Base-by-base conservation (phyloP, 1,140 invertebrate genomes). In the Trypoxylus dichotomus region DNA sequence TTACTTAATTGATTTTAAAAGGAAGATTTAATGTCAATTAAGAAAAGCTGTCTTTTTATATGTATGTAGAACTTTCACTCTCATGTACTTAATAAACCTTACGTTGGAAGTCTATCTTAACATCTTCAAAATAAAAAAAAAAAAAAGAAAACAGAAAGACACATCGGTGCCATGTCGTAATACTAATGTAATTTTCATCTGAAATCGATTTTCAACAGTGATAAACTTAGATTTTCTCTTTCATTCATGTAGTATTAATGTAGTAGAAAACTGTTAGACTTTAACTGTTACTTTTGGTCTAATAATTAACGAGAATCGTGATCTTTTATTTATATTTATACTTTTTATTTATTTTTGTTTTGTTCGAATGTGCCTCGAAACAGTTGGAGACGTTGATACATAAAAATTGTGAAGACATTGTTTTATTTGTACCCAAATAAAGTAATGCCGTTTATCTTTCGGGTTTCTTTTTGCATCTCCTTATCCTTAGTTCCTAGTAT, bases 11-110 rank as follows among this genome's bases (percentile, higher is more conserved):
- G 41, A 75, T 73, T 79, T 76, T 41, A 78, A 73, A 79, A 73
- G 63, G 71, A 79, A 79, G 60, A 60, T 80, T 77, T 80, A 43
- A 77, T 77, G 78, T 80, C 79, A 80, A 80, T 80, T 80, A 80
- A 79, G 60, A 54, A 79, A 76, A 77, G 47, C 75, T 32, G 25
- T 68, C 43, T 71, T 79, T 79, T 77, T 77, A 42, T 79, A 25
- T 68, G 21, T 68, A 68, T 68, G 60, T 29, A 68, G 21, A 27
- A 68, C 60, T 68, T 68, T 68, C 21, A 68, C 60, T 68, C 60
- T 74, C 41, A 74, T 74, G 72, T 74, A 74, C 72, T 74, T 74
- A 74, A 68, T 68, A 24, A 24, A 68, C 21, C 27, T 24, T 74
- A 32, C 32, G 72, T 74, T 74, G 72, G 32, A 74, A 74, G 41